Evolutionary conservation across 2,888 invertebrate species (phyloP), one percentile per base, ranked within the genome.

Genomic region (Idaea straminata): DNA sequence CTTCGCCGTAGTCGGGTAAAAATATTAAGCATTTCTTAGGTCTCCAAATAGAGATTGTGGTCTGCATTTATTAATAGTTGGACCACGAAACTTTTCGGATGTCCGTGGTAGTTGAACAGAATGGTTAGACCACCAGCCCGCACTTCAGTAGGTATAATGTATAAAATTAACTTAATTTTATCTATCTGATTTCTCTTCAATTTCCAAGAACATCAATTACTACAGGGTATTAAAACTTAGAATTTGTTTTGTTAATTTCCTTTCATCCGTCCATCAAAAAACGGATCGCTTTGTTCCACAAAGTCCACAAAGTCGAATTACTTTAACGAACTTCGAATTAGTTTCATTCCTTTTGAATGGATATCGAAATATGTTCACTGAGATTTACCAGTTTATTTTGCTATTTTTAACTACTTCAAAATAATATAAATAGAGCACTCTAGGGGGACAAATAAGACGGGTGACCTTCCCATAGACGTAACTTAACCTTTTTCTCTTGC

Each of bases 301-400:
- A 73, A 78, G 71, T 72, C 64, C 67, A 62, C 69, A 34, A 73
- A 78, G 71, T 74, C 79, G 70, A 72, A 78, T 73, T 70, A 69
- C 72, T 78, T 73, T 68, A 67, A 71, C 70, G 64, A 72, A 72
- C 67, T 74, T 67, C 61, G 72, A 74, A 72, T 80, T 76, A 73
- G 72, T 73, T 78, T 66, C 59, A 70, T 73, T 72, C 73, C 73
- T 69, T 76, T 69, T 68, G 63, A 64, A 59, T 66, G 63, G 68
- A 59, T 59, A 34, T 59, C 10, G 47, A 13, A 47, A 25, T 25
- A 25, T 25, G 1, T 25, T 25, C 25, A 25, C 25, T 25, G 25
- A 64, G 62, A 60, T 66, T 72, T 75, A 71, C 62, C 63, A 63
- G 69, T 63, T 59, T 61, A 59, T 38, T 60, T 59, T 61, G 47